Conservation (phyloP, 2,113 vertebrate species). For the Hippoglossus stenolepis region DNA sequence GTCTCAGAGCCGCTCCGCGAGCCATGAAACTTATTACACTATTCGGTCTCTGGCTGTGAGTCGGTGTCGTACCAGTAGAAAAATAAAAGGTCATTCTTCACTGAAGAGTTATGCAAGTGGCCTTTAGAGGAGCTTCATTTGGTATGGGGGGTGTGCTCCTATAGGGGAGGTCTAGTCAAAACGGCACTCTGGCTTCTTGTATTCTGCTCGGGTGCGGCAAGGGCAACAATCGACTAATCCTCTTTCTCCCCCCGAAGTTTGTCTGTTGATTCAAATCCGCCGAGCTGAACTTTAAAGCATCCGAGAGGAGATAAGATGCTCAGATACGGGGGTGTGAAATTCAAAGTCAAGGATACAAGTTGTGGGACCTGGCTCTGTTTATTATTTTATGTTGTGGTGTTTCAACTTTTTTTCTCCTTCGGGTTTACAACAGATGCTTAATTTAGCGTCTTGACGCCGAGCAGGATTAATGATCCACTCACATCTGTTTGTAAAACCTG, state of each 20-base stretch:
- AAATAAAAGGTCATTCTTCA: slow-evolving; percentile 75
- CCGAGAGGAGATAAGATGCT: slow-evolving; percentile 64
- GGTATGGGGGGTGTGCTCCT: slow-evolving; percentile 55
- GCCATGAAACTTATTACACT: slow-evolving; percentile 56
- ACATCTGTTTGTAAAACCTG: slow-evolving; percentile 19
- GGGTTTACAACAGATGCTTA: background rate
- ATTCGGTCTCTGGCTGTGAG: slow-evolving; percentile 41
- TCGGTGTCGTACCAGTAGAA: slow-evolving; percentile 46
- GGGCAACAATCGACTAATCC: slow-evolving; percentile 71
- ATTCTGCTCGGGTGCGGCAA: slow-evolving; percentile 57
- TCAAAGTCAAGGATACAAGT: slow-evolving; percentile 69
- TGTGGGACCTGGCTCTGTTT: slow-evolving; percentile 29
- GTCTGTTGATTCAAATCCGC: slow-evolving; percentile 72
- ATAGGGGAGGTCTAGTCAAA: slow-evolving; percentile 48
- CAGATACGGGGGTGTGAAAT: slow-evolving; percentile 52
- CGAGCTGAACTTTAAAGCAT: slow-evolving; percentile 69
- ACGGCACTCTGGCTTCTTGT: slow-evolving; percentile 33
- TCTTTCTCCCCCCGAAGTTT: slow-evolving; percentile 65
- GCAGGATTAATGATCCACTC: slow-evolving; percentile 38
- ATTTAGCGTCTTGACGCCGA: slow-evolving; percentile 3
- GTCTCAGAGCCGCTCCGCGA: slow-evolving; percentile 24
- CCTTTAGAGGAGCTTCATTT: slow-evolving; percentile 76
- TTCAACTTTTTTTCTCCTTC: slow-evolving; percentile 36
- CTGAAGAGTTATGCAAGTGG: slow-evolving; percentile 76
- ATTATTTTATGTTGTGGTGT: slow-evolving; percentile 38